A percentile compares a stretch with the other conserved stretches of the same genome.
These are phyloP conservation scores for Corapipo altera DNA, from an alignment of 2,113 vertebrate species.

Conservation along the genomic window DNA sequence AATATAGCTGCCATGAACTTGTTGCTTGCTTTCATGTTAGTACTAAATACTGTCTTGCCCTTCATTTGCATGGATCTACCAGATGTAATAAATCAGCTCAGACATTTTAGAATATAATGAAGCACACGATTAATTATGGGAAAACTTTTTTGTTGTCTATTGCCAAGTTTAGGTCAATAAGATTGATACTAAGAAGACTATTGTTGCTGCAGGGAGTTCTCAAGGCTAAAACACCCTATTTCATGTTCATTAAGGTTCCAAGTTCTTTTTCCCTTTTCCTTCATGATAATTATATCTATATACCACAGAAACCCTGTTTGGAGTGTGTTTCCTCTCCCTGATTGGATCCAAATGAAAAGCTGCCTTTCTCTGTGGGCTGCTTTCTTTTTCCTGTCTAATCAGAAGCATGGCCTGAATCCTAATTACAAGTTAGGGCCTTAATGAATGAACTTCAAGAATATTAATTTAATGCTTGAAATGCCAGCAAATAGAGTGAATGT, in stretches of 20 bases:
- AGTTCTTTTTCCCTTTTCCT: not conserved
- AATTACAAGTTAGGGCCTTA: slow-evolving; percentile 43
- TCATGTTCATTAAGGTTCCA: not conserved
- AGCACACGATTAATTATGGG: not conserved
- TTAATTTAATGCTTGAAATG: slow-evolving; percentile 66
- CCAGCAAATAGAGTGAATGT: slow-evolving; percentile 15
- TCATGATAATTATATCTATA: not conserved
- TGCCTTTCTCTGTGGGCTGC: not conserved
- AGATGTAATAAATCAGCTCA: not conserved
- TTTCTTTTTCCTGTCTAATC: slow-evolving; percentile 23
- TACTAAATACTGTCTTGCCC: not conserved
- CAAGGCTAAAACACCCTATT: not conserved
- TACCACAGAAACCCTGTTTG: not conserved
- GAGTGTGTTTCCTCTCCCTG: slow-evolving; percentile 28
- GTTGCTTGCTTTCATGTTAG: not conserved
- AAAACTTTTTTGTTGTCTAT: not conserved
- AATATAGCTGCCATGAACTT: not conserved
- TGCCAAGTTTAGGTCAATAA: not conserved
- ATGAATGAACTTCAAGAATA: slow-evolving; percentile 55
- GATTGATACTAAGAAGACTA: not conserved
- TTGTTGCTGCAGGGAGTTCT: not conserved
- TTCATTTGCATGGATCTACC: not conserved
- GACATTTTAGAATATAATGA: not conserved
- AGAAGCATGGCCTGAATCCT: slow-evolving; percentile 34
- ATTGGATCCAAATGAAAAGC: slow-evolving; percentile 50